Evolutionary conservation across 2,888 invertebrate species (phyloP).

Genomic region (Drosophila melanocephala): DNA sequence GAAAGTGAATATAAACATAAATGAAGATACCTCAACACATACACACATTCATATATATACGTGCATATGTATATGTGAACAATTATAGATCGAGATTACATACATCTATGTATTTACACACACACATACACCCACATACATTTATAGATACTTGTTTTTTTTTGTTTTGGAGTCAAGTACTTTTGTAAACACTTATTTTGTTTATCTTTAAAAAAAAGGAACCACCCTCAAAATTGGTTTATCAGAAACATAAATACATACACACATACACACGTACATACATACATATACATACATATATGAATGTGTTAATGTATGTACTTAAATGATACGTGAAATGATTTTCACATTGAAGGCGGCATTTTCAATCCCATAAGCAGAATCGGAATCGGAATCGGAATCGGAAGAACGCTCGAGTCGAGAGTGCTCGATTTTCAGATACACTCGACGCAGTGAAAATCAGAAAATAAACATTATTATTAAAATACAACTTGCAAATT

Average conservation of each 20-base stretch:
- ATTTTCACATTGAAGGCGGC: not conserved
- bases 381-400: not conserved
- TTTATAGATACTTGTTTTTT: not conserved
- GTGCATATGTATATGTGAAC: not conserved
- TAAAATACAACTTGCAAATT: not conserved
- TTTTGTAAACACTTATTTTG: slow-evolving; percentile 38
- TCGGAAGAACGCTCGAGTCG: not conserved
- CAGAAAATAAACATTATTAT: not conserved
- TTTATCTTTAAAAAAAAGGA: slow-evolving; percentile 28
- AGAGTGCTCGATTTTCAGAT: not conserved
- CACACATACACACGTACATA: not conserved
- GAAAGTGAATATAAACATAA: not conserved
- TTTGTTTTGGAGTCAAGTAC: slow-evolving; percentile 26
- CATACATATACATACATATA: not conserved
- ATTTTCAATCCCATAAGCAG: not conserved
- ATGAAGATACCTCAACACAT: slow-evolving; percentile 3
- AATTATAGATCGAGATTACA: slow-evolving; percentile 2
- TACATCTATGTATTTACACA: not conserved
- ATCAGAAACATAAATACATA: slow-evolving; percentile 5
- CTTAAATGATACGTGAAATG: slow-evolving; percentile 5
- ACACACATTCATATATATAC: not conserved
- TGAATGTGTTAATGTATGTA: not conserved
- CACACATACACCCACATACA: not conserved
- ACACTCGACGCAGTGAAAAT: not conserved
- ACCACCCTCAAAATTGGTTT: slow-evolving; percentile 31